Evolutionary conservation across 2,797 vertebrate species (phyloP).

Genomic region (Graptemys geographica): DNA sequence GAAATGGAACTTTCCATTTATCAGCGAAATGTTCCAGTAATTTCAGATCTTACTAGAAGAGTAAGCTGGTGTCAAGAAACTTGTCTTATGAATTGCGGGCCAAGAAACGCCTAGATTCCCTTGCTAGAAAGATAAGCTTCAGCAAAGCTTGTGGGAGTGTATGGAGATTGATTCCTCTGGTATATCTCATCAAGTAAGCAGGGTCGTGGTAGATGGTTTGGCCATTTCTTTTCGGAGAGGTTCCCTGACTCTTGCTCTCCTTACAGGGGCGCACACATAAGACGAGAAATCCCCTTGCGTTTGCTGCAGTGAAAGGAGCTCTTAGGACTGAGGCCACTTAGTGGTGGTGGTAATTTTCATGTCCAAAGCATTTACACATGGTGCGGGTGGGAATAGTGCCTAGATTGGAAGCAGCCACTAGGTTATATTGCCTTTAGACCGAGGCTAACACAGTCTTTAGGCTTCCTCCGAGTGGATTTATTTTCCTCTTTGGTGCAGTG

Average conservation of each 20-base stretch:
- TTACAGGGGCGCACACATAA: background rate
- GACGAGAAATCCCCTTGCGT: background rate
- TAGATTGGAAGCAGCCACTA: background rate
- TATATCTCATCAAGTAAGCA: background rate
- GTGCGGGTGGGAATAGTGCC: background rate
- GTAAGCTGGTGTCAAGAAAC: background rate
- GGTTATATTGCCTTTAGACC: background rate
- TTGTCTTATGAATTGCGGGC: slow-evolving; percentile 18
- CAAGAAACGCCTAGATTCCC: fast-evolving
- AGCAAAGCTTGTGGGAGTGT: background rate
- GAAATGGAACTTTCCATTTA: slow-evolving; percentile 56
- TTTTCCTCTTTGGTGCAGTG: background rate
- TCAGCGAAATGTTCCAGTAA: background rate
- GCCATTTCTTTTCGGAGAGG: background rate
- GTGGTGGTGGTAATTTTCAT: background rate
- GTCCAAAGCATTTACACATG: background rate
- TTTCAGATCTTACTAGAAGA: background rate
- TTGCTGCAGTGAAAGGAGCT: background rate
- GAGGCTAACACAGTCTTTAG: background rate
- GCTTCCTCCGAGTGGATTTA: background rate
- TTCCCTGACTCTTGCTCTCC: background rate
- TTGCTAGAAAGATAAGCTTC: fast-evolving
- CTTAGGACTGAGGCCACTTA: background rate
- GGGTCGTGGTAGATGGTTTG: background rate
- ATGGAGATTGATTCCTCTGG: background rate